Evolutionary conservation across 2,797 vertebrate species (phyloP).

Genomic region (Calcarius lapponicus): DNA sequence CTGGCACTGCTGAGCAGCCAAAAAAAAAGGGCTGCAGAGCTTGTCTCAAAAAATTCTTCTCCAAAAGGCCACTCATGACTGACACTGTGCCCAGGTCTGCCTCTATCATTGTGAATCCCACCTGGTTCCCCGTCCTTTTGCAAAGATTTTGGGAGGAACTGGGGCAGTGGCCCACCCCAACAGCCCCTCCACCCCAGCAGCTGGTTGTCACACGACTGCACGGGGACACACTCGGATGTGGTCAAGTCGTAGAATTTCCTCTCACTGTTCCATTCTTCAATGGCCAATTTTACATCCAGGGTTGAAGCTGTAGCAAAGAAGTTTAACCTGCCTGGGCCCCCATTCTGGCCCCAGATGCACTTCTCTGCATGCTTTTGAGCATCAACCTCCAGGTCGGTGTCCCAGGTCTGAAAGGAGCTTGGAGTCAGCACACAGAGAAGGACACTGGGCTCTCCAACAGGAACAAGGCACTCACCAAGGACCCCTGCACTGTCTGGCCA

Average conservation of each 20-base stretch:
- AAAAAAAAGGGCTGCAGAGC: neutral
- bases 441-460: rapidly evolving
- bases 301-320: slow-evolving; percentile 65
- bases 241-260: slow-evolving; percentile 64
- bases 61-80: neutral
- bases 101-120: neutral
- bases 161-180: neutral
- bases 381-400: slow-evolving; percentile 62
- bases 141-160: neutral
- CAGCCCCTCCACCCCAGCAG: neutral
- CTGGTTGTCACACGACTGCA: slow-evolving; percentile 69
- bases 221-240: neutral
- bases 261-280: slow-evolving; percentile 73
- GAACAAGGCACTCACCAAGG: neutral
- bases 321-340: slow-evolving; percentile 65
- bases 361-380: slow-evolving; percentile 69
- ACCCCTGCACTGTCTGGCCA: neutral
- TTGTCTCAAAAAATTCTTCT: neutral
- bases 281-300: slow-evolving; percentile 57
- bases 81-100: neutral
- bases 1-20: neutral
- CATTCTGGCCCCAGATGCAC: slow-evolving; percentile 76
- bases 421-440: neutral
- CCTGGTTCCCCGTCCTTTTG: neutral
- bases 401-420: slow-evolving; percentile 74